Percentiles rank a stretch among this genome's conserved stretches.
Conservation (phyloP, 2,113 vertebrate genomes). For the Charadrius vociferus region DNA sequence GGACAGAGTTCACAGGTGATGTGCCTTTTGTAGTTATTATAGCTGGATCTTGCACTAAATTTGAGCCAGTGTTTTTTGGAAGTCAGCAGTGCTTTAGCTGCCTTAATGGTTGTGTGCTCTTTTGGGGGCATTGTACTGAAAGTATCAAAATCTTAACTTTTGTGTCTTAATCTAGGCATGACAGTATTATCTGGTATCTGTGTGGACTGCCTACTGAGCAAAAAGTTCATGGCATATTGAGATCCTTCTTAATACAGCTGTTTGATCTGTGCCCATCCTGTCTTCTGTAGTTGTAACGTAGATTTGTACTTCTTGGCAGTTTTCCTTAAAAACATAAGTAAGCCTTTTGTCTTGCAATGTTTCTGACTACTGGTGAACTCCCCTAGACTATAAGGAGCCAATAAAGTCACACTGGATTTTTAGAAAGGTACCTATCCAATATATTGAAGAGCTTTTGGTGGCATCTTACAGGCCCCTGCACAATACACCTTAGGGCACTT, state of each 20-base stretch:
- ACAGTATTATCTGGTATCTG: not conserved
- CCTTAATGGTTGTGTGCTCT: not conserved
- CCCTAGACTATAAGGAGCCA: not conserved
- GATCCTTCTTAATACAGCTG: not conserved
- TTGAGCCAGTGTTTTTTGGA: not conserved
- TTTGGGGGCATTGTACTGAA: not conserved
- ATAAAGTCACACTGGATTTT: not conserved
- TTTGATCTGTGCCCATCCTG: not conserved
- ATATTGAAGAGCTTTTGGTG: not conserved
- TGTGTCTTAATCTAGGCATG: not conserved
- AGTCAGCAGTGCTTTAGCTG: not conserved
- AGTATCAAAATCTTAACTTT: not conserved
- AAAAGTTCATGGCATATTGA: not conserved
- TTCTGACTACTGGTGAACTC: not conserved
- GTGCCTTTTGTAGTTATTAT: not conserved
- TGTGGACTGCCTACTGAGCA: not conserved
- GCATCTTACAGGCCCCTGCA: not conserved
- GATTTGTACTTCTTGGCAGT: not conserved
- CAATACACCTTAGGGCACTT: not conserved
- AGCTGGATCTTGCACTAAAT: not conserved
- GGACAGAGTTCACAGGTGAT: not conserved
- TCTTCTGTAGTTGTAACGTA: not conserved
- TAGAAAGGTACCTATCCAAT: not conserved
- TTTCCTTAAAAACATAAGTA: not conserved
- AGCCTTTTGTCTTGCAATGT: not conserved